Evolutionary conservation across 2,113 vertebrate genomes (phyloP).

Genomic region (Actenoides hombroni): DNA sequence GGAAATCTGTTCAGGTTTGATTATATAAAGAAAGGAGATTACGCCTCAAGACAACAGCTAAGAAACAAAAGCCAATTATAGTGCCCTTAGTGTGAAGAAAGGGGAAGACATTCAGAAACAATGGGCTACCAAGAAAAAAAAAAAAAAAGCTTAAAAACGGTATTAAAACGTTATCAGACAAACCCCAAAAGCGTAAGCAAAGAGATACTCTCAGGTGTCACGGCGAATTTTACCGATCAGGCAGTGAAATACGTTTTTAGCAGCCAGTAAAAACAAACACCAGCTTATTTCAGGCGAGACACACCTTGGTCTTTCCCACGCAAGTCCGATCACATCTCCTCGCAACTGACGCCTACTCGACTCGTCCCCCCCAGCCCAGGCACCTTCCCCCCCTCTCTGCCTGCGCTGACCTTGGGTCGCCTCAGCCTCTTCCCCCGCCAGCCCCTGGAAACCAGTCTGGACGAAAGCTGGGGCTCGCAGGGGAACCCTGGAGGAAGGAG

Average conservation of each 20-base stretch:
- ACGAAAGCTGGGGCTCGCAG: neutral
- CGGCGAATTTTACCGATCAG: neutral
- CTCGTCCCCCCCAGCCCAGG: neutral
- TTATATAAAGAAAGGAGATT: slow-evolving; percentile 14
- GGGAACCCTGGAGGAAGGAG: too few species aligned
- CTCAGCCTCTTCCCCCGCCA: neutral
- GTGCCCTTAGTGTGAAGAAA: neutral
- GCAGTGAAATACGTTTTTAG: neutral
- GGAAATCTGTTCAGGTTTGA: slow-evolving; percentile 9
- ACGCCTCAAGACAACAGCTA: neutral
- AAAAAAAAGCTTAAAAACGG: neutral
- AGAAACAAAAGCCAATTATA: slow-evolving; percentile 13
- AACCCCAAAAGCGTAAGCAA: neutral
- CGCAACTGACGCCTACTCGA: neutral
- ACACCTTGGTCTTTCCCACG: neutral
- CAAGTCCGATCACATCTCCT: neutral
- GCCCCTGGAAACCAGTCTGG: neutral
- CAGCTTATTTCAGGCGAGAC: neutral
- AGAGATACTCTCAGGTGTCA: neutral
- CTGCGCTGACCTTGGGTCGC: neutral
- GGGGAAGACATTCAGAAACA: neutral
- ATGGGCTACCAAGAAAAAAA: neutral
- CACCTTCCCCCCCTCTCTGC: neutral
- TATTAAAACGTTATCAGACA: neutral
- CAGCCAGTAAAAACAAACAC: neutral